These are phyloP conservation scores for Callospermophilus lateralis DNA, from an alignment of 2,113 vertebrate genomes.

Conservation along the genomic window DNA sequence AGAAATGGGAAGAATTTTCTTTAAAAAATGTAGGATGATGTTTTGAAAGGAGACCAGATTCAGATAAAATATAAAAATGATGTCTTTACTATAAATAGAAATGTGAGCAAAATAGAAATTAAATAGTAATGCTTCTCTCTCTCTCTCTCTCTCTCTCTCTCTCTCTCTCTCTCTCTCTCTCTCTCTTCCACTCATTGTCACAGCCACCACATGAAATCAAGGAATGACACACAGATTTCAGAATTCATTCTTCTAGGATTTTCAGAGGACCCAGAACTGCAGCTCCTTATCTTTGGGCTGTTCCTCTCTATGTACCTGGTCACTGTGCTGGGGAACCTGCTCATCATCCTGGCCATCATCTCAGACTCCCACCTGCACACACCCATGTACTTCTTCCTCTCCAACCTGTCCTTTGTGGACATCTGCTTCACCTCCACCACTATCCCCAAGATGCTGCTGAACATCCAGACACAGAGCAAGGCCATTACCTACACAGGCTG, in stretches of 20 bases:
- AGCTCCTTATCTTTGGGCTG: background rate
- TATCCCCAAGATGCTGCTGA: no score
- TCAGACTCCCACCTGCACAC: background rate
- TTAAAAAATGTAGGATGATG: no score
- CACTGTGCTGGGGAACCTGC: background rate
- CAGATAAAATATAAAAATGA: no score
- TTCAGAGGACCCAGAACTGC: background rate
- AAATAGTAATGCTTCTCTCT: background rate
- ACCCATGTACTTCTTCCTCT: conserved; percentile 58
- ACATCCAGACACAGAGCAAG: no score
- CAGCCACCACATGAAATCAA: background rate
- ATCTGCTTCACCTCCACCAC: no score
- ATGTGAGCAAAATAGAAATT: no score
- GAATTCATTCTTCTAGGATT: conserved; percentile 54
- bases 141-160: no score
- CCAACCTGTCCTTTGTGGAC: background rate
- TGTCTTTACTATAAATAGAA: no score
- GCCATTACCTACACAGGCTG: no score
- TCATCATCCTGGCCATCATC: background rate
- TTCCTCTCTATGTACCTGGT: background rate
- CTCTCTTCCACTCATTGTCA: no score
- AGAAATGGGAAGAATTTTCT: no score
- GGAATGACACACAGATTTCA: background rate
- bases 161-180: background rate
- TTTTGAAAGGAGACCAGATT: no score